phyloP scores from a whole-genome alignment of 2,113 vertebrate species.

The Cynopterus brachyotis region DNA sequence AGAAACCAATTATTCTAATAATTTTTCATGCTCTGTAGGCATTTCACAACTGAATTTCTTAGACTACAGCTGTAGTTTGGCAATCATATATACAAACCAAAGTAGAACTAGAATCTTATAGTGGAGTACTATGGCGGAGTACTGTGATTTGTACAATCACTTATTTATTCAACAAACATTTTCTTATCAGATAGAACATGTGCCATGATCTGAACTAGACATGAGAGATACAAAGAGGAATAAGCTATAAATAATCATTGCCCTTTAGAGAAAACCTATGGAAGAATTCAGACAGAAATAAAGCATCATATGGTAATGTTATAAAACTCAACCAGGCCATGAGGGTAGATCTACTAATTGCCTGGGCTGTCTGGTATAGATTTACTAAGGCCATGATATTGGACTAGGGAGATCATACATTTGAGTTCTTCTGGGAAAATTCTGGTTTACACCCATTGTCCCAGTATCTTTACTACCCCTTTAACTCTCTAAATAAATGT shows the following conservation, averaged over 20 bases:
- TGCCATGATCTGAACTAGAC: not conserved
- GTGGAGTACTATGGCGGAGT: not conserved
- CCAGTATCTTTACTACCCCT: not conserved
- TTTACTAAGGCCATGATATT: not conserved
- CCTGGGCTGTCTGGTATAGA: not conserved
- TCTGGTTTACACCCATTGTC: not conserved
- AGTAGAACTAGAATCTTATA: not conserved
- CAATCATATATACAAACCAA: not conserved
- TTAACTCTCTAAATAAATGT: not conserved
- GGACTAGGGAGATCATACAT: not conserved
- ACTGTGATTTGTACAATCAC: not conserved
- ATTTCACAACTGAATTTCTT: not conserved
- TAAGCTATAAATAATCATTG: not conserved
- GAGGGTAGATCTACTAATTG: not conserved
- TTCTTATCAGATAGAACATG: not conserved
- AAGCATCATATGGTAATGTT: not conserved
- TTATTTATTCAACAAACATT: not conserved
- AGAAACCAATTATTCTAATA: not conserved
- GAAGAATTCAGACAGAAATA: not conserved
- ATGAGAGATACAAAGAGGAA: not conserved
- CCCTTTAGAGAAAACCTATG: not conserved
- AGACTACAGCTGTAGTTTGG: conserved; percentile 9
- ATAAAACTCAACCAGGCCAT: not conserved
- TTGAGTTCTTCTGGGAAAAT: not conserved
- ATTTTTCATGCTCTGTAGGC: not conserved